These are phyloP conservation scores for Tholera decimalis DNA, from an alignment of 2,888 invertebrate genomes.

Conservation along the genomic window DNA sequence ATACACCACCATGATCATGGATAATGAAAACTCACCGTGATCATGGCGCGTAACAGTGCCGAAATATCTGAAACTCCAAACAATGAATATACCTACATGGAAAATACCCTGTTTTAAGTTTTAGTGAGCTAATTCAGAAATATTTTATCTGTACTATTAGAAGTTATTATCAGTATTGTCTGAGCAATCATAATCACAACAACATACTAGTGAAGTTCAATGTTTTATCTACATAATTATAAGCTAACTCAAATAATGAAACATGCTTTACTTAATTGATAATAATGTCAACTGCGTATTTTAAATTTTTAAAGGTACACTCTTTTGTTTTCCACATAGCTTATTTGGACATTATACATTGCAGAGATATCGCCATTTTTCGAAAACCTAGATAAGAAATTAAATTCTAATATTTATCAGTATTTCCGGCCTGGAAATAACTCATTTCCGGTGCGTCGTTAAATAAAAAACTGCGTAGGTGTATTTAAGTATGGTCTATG, in stretches of 20 bases:
- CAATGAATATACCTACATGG: no score
- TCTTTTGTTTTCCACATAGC: background rate
- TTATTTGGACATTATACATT: background rate
- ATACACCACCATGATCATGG: no score
- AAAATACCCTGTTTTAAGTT: no score
- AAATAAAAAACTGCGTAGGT: no score
- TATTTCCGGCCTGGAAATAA: background rate
- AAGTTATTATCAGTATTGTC: background rate
- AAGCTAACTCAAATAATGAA: constrained; percentile 25
- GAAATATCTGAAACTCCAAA: no score
- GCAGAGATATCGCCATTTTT: background rate
- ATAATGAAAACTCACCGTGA: no score
- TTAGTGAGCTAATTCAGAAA: no score
- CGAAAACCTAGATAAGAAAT: background rate
- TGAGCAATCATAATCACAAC: background rate
- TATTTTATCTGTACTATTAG: background rate
- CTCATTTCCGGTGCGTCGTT: constrained; percentile 19
- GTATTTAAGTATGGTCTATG: background rate
- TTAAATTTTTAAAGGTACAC: constrained; percentile 10
- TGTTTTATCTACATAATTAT: constrained; percentile 32
- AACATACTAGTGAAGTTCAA: constrained; percentile 24
- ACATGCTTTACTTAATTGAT: constrained; percentile 33
- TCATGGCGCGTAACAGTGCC: no score
- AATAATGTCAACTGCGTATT: constrained; percentile 17
- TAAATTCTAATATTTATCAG: background rate